Evolutionary conservation across 2,888 invertebrate genomes (phyloP).

Genomic region (Scrobipalpa atriplicella): DNA sequence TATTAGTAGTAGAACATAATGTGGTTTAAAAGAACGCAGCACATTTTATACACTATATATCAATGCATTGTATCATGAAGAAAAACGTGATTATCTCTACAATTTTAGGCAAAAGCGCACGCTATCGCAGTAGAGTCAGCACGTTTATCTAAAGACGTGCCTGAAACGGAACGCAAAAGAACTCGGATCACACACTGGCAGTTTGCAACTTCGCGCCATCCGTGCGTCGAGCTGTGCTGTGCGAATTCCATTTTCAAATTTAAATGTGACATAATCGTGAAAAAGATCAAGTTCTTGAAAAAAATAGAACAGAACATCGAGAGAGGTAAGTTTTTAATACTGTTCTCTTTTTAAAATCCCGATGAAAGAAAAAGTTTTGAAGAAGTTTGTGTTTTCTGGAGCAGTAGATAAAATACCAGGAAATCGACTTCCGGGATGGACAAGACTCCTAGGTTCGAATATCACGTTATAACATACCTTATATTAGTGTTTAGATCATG

Average conservation of each 20-base stretch:
- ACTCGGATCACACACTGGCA: background rate
- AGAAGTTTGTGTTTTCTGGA: too few species aligned
- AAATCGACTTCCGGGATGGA: too few species aligned
- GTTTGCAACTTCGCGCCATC: background rate
- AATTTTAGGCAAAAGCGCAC: background rate
- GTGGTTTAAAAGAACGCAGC: too few species aligned
- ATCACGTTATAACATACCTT: too few species aligned
- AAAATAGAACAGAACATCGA: background rate
- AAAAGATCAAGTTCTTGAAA: background rate
- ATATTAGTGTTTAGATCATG: too few species aligned
- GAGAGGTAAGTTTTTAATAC: background rate
- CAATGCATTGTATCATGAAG: slow-evolving; percentile 31
- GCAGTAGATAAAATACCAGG: too few species aligned
- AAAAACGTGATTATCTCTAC: slow-evolving; percentile 45
- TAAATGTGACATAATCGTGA: slow-evolving; percentile 2
- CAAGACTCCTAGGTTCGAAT: too few species aligned
- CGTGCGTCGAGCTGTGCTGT: slow-evolving; percentile 1
- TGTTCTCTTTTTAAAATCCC: too few species aligned
- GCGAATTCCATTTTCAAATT: background rate
- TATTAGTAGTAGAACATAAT: too few species aligned
- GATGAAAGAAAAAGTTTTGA: too few species aligned
- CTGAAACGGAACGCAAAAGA: background rate
- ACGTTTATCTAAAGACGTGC: background rate
- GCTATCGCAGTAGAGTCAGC: background rate
- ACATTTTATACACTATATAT: too few species aligned